These are phyloP conservation scores for Epinephelus awoara DNA, from an alignment of 2,797 vertebrate species.

Conservation along the genomic window DNA sequence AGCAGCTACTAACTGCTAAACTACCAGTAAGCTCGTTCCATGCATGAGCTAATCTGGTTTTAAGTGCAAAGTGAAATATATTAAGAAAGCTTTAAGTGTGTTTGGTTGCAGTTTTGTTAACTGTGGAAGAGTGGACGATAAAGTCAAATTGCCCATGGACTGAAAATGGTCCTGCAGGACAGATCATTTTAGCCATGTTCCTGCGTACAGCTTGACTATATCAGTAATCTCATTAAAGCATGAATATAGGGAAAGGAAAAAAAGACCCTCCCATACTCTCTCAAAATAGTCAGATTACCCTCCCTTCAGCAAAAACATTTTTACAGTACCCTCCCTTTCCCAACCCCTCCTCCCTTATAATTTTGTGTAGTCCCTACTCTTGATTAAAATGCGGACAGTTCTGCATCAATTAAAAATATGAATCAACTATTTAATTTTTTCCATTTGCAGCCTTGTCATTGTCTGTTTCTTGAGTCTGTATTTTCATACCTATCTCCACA, in stretches of 20 bases:
- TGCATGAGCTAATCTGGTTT: not conserved
- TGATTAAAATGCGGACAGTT: not conserved
- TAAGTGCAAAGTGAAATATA: slow-evolving; percentile 5
- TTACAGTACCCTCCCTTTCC: not conserved
- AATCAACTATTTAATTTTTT: not conserved
- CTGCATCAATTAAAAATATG: too few relatives aligned
- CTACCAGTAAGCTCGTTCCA: not conserved
- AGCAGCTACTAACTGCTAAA: not conserved
- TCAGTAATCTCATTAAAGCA: not conserved
- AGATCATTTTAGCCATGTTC: not conserved
- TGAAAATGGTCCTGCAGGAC: not conserved
- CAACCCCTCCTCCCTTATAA: not conserved
- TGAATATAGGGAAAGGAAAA: not conserved
- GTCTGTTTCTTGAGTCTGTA: not conserved
- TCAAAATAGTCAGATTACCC: not conserved
- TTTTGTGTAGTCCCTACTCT: not conserved
- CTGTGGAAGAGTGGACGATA: not conserved
- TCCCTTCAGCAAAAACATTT: not conserved
- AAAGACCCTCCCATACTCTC: not conserved
- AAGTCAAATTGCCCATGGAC: not conserved
- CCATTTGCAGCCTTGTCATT: not conserved
- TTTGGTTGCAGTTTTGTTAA: slow-evolving; percentile 15
- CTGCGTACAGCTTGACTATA: not conserved
- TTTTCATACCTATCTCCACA: slow-evolving; percentile 9
- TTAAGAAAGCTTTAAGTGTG: slow-evolving; percentile 4